phyloP scores from a whole-genome alignment of 2,113 vertebrate species.

The Brienomyrus longianalis region DNA sequence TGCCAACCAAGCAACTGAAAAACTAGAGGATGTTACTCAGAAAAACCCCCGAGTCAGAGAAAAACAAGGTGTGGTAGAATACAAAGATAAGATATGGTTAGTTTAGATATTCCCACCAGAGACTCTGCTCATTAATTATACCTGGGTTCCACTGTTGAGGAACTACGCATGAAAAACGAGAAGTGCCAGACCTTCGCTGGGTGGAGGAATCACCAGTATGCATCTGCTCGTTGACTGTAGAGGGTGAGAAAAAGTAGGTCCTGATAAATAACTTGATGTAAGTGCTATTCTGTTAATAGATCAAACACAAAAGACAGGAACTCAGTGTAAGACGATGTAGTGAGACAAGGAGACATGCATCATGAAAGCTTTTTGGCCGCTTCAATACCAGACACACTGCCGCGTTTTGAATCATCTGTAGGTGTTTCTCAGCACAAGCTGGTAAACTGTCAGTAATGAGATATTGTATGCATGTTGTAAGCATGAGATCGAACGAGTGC shows the following conservation, averaged over 20 bases:
- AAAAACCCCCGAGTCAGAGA: not conserved
- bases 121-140: not conserved
- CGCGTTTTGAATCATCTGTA: not conserved
- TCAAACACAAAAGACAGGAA: not conserved
- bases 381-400: not conserved
- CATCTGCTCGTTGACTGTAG: not conserved
- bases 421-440: not conserved
- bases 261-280: not conserved
- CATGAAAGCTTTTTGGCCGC: not conserved
- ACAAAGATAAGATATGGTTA: not conserved
- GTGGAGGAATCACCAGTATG: not conserved
- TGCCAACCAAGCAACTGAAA: not conserved
- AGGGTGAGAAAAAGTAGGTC: not conserved
- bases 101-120: not conserved
- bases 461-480: not conserved
- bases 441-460: not conserved
- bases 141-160: not conserved
- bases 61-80: not conserved
- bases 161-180: not conserved
- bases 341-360: not conserved
- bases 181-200: not conserved
- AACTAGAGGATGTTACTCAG: too few relatives aligned
- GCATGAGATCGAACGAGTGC: not conserved
- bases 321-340: not conserved
- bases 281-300: not conserved